Evolutionary conservation across 2,113 vertebrate genomes (phyloP), one percentile per base, ranked within the genome.

Genomic region (Poeciliopsis occidentalis): DNA sequence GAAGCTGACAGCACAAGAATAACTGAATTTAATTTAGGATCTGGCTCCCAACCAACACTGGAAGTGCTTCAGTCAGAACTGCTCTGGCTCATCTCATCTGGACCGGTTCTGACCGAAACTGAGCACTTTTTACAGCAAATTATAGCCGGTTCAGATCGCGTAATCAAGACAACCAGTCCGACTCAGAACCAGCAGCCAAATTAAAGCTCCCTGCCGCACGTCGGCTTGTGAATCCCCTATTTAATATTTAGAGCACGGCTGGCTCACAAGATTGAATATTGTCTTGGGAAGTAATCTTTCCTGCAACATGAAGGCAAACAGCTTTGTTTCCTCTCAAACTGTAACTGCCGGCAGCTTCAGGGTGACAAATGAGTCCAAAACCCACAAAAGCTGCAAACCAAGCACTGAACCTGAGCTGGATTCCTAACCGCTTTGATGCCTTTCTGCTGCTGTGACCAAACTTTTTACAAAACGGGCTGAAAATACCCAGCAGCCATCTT

Each of bases 311-410:
- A 39, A 37, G 17, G 32, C 19, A 54, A 79, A 76, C 44, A 64
- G 2, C 66, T 73, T 51, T 13, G 12, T 29, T 63, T 75, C 30
- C 22, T 32, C 29, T 44, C 24, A 47, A 63, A 22, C n/a, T 44
- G 44, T 62, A 19, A 77, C 19, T 72, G 63, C 30, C 22, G 67
- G 37, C 39, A 30, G 32, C 60, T 39, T 77, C 31, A 64, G 64
- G 67, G 75, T 70, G 44, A 78, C 37, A 70, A 60, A 71, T 44
- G 7, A 75, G 69, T 73, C 57, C 1, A n/a, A 64, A 60, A 68
- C 34, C 63, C 64, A 60, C 64, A 67, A 69, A 57, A 71, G 51
- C 24, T 0, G 8, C 64, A 44, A 39, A 27, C 39, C 73, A 11
- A n/a, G 15, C 22, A n/a, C 32, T 75, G 64, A 68, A 84, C 61